phyloP scores from a whole-genome alignment of 2,888 invertebrate genomes.

The Agrochola lychnidis region DNA sequence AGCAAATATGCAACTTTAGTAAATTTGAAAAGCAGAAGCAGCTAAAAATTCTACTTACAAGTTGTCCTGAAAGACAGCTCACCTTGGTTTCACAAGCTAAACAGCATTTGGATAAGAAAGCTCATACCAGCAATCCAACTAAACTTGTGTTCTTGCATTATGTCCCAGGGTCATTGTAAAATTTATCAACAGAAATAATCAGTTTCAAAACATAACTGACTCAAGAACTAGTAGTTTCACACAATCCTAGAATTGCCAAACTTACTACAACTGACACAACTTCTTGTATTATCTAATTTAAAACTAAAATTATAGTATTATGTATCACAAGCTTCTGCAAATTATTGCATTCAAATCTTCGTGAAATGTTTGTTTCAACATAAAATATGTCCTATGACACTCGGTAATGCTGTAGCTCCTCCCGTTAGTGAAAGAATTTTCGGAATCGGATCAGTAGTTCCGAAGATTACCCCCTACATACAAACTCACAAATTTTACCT shows the following conservation, averaged over 20 bases:
- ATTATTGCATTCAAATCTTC: background rate
- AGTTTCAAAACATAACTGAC: conserved; percentile 10
- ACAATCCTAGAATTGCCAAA: conserved; percentile 49
- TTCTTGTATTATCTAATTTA: conserved; percentile 28
- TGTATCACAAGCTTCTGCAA: background rate
- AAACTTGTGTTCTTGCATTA: too few relatives aligned
- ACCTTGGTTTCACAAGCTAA: background rate
- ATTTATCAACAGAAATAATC: conserved; percentile 48
- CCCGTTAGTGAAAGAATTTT: too few relatives aligned
- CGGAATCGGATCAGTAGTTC: background rate
- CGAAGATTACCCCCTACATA: too few relatives aligned
- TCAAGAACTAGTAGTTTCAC: conserved; percentile 9
- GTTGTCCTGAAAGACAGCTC: too few relatives aligned
- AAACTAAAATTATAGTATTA: too few relatives aligned
- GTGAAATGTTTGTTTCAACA: background rate
- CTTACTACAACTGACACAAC: conserved; percentile 24
- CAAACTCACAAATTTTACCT: too few relatives aligned
- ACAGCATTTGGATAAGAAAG: conserved; percentile 24
- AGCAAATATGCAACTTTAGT: background rate
- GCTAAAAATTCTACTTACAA: too few relatives aligned
- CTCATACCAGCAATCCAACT: background rate
- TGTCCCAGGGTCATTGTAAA: conserved; percentile 17
- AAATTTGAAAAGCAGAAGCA: background rate
- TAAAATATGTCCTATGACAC: background rate
- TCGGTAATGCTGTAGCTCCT: too few relatives aligned